phyloP scores from a whole-genome alignment of 1,140 invertebrate genomes.

The Pemphigus obesinymphae region DNA sequence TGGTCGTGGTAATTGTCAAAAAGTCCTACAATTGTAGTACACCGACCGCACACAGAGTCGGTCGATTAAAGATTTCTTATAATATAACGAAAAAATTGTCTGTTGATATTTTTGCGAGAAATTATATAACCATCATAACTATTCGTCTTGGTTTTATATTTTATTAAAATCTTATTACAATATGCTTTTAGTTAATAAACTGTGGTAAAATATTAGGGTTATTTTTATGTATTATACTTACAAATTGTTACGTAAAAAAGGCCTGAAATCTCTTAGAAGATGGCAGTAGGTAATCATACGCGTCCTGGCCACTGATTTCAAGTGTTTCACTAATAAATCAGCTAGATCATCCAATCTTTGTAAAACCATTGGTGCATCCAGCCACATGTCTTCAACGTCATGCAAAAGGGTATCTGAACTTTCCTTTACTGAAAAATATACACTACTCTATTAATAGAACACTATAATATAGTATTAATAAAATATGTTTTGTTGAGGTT shows the following conservation, averaged over 20 bases:
- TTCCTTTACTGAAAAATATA: constrained; percentile 9
- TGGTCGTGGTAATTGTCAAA: no score
- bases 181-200: no score
- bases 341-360: constrained; percentile 22
- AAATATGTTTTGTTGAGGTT: no score
- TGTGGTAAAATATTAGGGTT: no score
- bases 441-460: background rate
- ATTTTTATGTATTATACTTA: background rate
- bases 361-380: background rate
- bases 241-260: constrained; percentile 17
- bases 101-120: no score
- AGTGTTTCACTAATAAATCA: background rate
- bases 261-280: constrained; percentile 25
- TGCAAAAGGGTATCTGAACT: constrained; percentile 30
- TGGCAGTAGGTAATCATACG: constrained; percentile 26
- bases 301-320: constrained; percentile 26
- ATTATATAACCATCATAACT: no score
- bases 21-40: no score
- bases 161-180: no score
- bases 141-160: no score
- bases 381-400: constrained; percentile 30
- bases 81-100: no score
- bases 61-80: no score
- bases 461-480: background rate
- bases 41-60: no score